phyloP scores from a whole-genome alignment of 2,888 invertebrate species.

The Agapostemon virescens region DNA sequence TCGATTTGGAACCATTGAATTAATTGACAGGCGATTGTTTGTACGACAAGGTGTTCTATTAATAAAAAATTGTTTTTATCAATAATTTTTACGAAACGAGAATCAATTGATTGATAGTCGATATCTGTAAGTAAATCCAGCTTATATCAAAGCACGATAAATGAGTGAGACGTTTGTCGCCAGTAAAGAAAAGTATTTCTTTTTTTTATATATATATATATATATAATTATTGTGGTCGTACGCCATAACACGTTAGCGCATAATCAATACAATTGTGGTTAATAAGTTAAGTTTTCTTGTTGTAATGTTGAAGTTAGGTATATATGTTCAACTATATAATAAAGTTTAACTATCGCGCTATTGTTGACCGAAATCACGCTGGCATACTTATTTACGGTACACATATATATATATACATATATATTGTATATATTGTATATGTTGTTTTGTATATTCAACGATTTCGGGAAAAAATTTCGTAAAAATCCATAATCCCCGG shows the following conservation, averaged over 20 bases:
- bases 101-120: conserved; percentile 9
- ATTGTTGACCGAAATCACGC: conserved; percentile 37
- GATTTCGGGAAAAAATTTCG: neutral
- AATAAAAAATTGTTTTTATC: conserved; percentile 12
- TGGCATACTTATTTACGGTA: conserved; percentile 6
- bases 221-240: conserved; percentile 18
- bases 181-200: conserved; percentile 48
- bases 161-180: conserved; percentile 40
- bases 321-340: conserved; percentile 37
- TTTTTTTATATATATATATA: too few relatives aligned
- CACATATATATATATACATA: conserved; percentile 17
- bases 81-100: neutral
- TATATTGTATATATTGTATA: conserved; percentile 15
- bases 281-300: conserved; percentile 33
- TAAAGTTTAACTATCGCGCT: conserved; percentile 36
- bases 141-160: conserved; percentile 45
- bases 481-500: neutral
- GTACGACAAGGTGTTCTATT: conserved; percentile 14
- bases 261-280: conserved; percentile 40
- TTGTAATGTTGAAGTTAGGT: conserved; percentile 42
- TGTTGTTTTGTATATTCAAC: conserved; percentile 14
- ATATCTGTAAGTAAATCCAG: conserved; percentile 32
- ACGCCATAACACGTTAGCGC: conserved; percentile 14
- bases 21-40: conserved; percentile 2
- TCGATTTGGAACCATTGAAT: conserved; percentile 1